Percentiles rank a stretch among this genome's conserved stretches.
Conservation (phyloP, 2,888 invertebrate genomes). For the Agonum fuliginosum region DNA sequence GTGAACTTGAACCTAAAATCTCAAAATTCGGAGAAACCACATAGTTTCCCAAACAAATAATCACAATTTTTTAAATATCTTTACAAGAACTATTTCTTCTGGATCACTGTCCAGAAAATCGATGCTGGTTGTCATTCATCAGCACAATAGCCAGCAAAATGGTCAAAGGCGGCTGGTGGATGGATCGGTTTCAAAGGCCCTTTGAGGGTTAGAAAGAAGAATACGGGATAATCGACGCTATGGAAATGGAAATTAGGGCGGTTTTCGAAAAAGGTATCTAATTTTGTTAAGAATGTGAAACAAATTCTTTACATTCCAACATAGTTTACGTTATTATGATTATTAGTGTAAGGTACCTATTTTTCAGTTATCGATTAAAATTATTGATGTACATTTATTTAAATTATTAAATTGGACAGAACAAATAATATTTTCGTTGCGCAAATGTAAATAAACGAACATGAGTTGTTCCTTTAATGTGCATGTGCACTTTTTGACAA, state of each 20-base stretch:
- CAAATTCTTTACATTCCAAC: too few species aligned
- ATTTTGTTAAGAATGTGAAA: neutral
- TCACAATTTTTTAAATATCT: neutral
- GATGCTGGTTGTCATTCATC: slow-evolving; percentile 47
- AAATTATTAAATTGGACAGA: too few species aligned
- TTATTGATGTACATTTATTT: too few species aligned
- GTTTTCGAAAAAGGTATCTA: neutral
- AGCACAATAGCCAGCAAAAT: slow-evolving; percentile 59
- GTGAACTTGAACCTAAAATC: neutral
- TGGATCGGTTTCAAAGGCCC: neutral
- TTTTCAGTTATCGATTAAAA: too few species aligned
- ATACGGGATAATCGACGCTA: neutral
- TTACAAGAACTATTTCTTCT: neutral
- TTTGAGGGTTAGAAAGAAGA: neutral
- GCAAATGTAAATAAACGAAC: too few species aligned
- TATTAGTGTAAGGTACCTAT: too few species aligned
- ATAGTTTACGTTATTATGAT: too few species aligned
- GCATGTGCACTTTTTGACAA: too few species aligned
- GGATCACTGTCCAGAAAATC: slow-evolving; percentile 22
- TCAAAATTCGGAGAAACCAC: neutral
- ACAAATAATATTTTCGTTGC: too few species aligned
- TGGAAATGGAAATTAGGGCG: neutral
- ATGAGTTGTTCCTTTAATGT: too few species aligned
- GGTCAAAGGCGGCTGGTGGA: slow-evolving; percentile 56
- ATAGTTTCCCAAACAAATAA: neutral